phyloP scores from a whole-genome alignment of 2,888 invertebrate species.

The Pachydiplax longipennis region DNA sequence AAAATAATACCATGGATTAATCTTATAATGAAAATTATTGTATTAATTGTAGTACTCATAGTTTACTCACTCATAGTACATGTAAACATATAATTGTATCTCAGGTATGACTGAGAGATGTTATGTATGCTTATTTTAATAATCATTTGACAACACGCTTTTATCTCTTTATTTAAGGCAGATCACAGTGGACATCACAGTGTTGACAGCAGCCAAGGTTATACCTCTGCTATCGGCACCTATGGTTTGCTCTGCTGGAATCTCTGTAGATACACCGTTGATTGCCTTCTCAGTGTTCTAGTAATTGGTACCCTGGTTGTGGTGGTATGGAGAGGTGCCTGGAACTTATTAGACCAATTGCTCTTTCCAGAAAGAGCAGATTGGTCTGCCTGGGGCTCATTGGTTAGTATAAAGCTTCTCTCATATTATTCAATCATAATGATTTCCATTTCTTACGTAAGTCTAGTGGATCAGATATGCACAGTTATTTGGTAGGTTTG shows the following conservation, averaged over 20 bases:
- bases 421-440: not conserved
- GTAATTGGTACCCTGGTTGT: constrained; percentile 86
- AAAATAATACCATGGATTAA: no score
- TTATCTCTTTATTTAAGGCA: constrained; percentile 26
- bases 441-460: no score
- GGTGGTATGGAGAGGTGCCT: constrained; percentile 87
- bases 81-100: no score
- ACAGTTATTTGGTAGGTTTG: no score
- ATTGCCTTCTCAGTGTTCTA: constrained; percentile 85
- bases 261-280: constrained; percentile 60
- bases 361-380: constrained; percentile 75
- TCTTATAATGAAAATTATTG: no score
- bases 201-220: not conserved
- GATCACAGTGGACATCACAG: not conserved
- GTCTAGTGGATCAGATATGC: not conserved
- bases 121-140: no score
- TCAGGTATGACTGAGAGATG: no score
- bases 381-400: constrained; percentile 77
- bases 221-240: not conserved
- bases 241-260: not conserved
- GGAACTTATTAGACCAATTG: constrained; percentile 81
- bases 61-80: no score
- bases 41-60: no score
- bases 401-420: constrained; percentile 68
- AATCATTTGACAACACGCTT: not conserved